Base-by-base conservation (phyloP, 2,113 vertebrate species). In the Lynx canadensis region DNA sequence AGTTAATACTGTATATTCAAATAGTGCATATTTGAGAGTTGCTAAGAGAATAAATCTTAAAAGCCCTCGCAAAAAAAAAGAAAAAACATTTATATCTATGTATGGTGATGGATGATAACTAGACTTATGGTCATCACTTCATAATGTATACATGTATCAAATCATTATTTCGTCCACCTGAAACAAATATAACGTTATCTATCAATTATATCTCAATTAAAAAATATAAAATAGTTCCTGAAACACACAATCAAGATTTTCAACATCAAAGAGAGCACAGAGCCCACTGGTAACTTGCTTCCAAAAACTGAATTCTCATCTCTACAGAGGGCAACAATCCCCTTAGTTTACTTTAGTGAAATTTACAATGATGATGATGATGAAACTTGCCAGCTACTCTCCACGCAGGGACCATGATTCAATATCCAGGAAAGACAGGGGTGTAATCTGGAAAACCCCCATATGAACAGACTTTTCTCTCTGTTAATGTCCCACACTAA, bases 161-260 rank as follows among this genome's bases (percentile, higher is more conserved):
- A 29, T 41, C 23, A 45, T 69, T 18, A 69, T 45, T n/a, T 36
- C 38, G 13, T 38, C 55, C 52, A 57, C 21, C 52, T 82, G 80
- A 82, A 60, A 25, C 52, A 38, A 38, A 55, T 60, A 82, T 14
- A 76, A 29, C 23, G 19, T 55, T 55, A 80, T 80, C 50, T 55
- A 19, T 82, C n/a, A 82, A 38, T 25, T 82, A 25, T 27, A 82
- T 25, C 52, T 38, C n/a, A 36, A 82, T 60, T 57, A 8, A 57
- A 82, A 82, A 36, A 57, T 65, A 84, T 29, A 65, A 93, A 90
- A 71, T 8, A 55, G 45, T 95, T 92, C 19, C 27, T 80, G 55
- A 94, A 92, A 89, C 23, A 92, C n/a, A 92, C 18, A 85, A 66
- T 29, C 27, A 84, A 92, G 65, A 85, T 96, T 84, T 92, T 89